Conservation (phyloP, 2,797 vertebrate genomes). For the Sebastes itinus region DNA sequence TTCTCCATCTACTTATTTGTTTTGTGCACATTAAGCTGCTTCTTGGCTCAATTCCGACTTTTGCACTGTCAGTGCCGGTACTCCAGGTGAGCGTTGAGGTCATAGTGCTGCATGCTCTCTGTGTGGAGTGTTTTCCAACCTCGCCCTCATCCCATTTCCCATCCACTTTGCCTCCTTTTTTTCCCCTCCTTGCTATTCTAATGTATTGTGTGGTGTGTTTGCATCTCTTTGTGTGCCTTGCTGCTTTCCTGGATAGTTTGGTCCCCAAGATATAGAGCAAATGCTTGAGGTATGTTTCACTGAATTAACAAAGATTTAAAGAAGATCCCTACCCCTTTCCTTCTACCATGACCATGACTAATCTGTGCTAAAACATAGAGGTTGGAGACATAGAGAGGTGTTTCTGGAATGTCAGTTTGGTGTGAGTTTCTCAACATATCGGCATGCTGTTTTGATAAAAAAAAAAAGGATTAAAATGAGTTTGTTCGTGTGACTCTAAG, state of each 20-base stretch:
- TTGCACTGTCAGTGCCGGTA: slow-evolving; percentile 88
- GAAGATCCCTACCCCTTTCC: not conserved
- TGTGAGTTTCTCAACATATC: not conserved
- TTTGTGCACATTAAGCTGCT: slow-evolving; percentile 76
- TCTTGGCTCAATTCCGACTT: slow-evolving; percentile 87
- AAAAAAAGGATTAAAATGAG: not conserved
- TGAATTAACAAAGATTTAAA: slow-evolving; percentile 27
- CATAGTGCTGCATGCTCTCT: slow-evolving; percentile 50
- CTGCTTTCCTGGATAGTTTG: slow-evolving; percentile 85
- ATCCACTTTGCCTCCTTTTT: slow-evolving; percentile 1
- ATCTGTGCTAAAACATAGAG: slow-evolving; percentile 7
- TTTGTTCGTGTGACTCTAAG: slow-evolving; percentile 28
- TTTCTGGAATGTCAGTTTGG: slow-evolving; percentile 25
- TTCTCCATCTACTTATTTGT: slow-evolving; percentile 69
- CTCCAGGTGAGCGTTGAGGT: slow-evolving; percentile 78
- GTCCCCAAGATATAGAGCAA: slow-evolving; percentile 86
- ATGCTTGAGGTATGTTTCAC: slow-evolving; percentile 86
- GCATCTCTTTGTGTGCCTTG: slow-evolving; percentile 80
- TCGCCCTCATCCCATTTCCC: slow-evolving; percentile 34
- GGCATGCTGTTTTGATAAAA: not conserved
- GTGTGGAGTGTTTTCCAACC: slow-evolving; percentile 27
- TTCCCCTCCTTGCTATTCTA: slow-evolving; percentile 55
- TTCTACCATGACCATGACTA: slow-evolving; percentile 13
- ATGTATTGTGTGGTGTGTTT: slow-evolving; percentile 76
- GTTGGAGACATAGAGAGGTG: not conserved